Percentiles rank a stretch among this genome's conserved stretches.
These are phyloP conservation scores for Agrochola circellaris DNA, from an alignment of 2,888 invertebrate genomes.

Conservation along the genomic window DNA sequence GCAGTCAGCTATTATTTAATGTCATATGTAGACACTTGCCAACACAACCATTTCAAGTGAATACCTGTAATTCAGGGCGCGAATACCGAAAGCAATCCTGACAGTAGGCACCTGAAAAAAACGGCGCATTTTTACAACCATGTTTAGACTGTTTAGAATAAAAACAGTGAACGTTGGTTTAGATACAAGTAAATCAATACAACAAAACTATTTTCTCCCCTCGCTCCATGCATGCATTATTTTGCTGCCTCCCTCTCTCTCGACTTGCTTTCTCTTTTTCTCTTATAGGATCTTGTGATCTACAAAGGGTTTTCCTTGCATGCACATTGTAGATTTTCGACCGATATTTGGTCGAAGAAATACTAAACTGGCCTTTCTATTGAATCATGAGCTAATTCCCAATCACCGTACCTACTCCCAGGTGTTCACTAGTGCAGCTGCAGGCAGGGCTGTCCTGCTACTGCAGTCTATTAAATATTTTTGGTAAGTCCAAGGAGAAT, in stretches of 20 bases:
- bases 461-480: slow-evolving; percentile 5
- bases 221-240: background rate
- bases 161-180: background rate
- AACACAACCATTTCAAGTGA: background rate
- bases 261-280: background rate
- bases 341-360: background rate
- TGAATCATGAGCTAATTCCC: background rate
- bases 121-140: background rate
- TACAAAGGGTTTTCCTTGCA: background rate
- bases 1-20: background rate
- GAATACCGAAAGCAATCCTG: background rate
- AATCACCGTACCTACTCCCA: background rate
- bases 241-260: slow-evolving; percentile 2
- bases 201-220: slow-evolving; percentile 24
- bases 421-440: background rate
- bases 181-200: slow-evolving; percentile 33
- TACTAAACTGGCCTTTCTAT: background rate
- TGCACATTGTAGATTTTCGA: background rate
- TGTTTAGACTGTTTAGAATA: background rate
- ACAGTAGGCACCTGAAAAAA: background rate
- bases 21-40: background rate
- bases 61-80: background rate
- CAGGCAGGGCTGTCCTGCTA: background rate
- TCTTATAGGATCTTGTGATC: slow-evolving; percentile 3
- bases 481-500: background rate